Percentiles rank a stretch among this genome's conserved stretches.
Evolutionary conservation across 2,888 invertebrate species (phyloP).

Genomic region (Drosophila macrospina): DNA sequence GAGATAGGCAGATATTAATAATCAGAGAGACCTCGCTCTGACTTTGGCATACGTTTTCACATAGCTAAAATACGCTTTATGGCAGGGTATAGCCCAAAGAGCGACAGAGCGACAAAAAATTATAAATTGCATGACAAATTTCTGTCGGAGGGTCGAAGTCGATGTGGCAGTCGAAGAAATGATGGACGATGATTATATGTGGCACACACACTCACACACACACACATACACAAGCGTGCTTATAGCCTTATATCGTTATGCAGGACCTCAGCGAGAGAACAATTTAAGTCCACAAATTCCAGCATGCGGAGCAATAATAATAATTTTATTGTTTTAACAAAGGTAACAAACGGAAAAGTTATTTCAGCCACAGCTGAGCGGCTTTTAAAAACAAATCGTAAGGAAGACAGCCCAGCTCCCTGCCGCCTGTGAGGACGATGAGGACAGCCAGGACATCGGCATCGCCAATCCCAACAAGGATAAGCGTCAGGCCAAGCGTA

Average conservation of each 20-base stretch:
- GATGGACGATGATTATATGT: slow-evolving; percentile 76
- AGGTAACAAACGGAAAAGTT: slow-evolving; percentile 80
- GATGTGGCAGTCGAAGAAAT: slow-evolving; percentile 48
- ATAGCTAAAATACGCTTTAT: neutral
- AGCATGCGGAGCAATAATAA: slow-evolving; percentile 83
- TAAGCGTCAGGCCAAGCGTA: slow-evolving; percentile 77
- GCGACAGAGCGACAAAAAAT: slow-evolving; percentile 15
- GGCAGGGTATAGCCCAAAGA: slow-evolving; percentile 9
- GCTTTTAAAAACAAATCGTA: slow-evolving; percentile 80
- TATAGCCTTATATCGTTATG: slow-evolving; percentile 17
- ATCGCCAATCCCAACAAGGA: slow-evolving; percentile 55
- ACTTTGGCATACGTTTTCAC: neutral
- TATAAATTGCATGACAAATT: slow-evolving; percentile 78
- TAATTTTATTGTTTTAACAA: slow-evolving; percentile 84
- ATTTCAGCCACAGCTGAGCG: slow-evolving; percentile 81
- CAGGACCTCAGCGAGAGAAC: slow-evolving; percentile 51
- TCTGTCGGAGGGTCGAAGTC: slow-evolving; percentile 56
- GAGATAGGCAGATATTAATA: too few relatives aligned
- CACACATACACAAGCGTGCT: neutral
- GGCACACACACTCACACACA: slow-evolving; percentile 20
- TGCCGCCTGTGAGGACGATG: slow-evolving; percentile 5
- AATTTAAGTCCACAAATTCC: slow-evolving; percentile 80
- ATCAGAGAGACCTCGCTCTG: neutral
- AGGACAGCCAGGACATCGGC: slow-evolving; percentile 29
- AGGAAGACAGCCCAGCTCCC: slow-evolving; percentile 50